phyloP scores from a whole-genome alignment of 2,888 invertebrate genomes.

The Thalpophila matura region DNA sequence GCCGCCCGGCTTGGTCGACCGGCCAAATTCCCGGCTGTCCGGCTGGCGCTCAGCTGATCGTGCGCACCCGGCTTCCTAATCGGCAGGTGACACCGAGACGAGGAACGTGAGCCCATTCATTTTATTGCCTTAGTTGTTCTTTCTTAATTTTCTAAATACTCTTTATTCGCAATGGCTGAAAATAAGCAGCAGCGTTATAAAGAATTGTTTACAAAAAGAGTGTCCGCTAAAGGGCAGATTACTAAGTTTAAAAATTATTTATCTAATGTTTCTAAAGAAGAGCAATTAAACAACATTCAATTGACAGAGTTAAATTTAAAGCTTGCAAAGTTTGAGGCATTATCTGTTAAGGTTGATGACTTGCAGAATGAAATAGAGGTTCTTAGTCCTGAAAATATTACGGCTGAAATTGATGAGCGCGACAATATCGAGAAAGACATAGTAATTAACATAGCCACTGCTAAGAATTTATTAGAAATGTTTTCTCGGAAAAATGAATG shows the following conservation, averaged over 20 bases:
- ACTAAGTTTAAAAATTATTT: too few relatives aligned
- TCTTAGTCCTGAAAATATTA: slow-evolving; percentile 22
- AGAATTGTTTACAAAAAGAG: slow-evolving; percentile 5
- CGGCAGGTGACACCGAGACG: background rate
- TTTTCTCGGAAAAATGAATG: slow-evolving; percentile 3
- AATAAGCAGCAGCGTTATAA: slow-evolving; percentile 4
- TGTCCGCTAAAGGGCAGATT: slow-evolving; percentile 33
- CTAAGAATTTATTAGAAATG: slow-evolving; percentile 35
- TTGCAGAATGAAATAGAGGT: slow-evolving; percentile 50
- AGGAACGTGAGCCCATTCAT: slow-evolving; percentile 12
- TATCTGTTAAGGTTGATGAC: slow-evolving; percentile 35
- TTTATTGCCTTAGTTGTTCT: background rate
- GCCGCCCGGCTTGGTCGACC: too few relatives aligned
- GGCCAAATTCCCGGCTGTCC: too few relatives aligned
- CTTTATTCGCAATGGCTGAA: background rate
- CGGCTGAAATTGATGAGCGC: slow-evolving; percentile 43
- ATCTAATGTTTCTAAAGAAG: background rate
- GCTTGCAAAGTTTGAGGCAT: slow-evolving; percentile 27
- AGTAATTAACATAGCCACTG: slow-evolving; percentile 39
- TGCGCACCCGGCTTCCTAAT: background rate
- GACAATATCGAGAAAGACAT: slow-evolving; percentile 45
- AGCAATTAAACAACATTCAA: slow-evolving; percentile 11
- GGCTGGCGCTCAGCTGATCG: slow-evolving; percentile 1
- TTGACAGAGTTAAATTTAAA: slow-evolving; percentile 27
- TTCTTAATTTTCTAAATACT: too few relatives aligned